Conservation (phyloP, 2,113 vertebrate genomes). For the Numida meleagris region DNA sequence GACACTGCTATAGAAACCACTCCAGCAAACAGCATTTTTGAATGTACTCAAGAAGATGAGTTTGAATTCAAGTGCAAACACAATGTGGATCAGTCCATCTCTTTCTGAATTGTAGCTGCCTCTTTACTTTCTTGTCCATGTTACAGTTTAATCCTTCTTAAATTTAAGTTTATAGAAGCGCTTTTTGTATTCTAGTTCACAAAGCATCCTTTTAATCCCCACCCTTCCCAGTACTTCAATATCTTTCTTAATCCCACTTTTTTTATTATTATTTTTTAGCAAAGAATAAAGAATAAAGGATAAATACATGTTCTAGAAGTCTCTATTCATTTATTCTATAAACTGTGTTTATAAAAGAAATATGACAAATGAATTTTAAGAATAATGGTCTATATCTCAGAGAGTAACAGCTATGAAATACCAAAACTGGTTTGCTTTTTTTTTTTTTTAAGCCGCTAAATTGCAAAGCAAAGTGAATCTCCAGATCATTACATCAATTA, state of each 20-base stretch:
- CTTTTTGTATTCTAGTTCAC: not conserved
- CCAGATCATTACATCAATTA: not conserved
- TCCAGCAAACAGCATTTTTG: not conserved
- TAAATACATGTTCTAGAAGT: not conserved
- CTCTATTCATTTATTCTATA: not conserved
- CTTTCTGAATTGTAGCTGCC: not conserved
- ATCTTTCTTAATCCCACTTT: not conserved
- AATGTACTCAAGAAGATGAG: constrained; percentile 29
- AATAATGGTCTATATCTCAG: not conserved
- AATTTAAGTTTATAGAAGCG: not conserved
- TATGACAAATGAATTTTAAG: not conserved
- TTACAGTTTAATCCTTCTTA: not conserved
- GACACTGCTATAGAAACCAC: constrained; percentile 65
- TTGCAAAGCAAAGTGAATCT: not conserved
- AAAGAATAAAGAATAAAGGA: not conserved
- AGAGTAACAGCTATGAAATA: not conserved
- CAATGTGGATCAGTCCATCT: not conserved
- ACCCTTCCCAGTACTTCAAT: not conserved
- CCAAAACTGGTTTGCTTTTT: not conserved
- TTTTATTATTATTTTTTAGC: not conserved
- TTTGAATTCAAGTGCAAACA: constrained; percentile 64
- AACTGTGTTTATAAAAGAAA: not conserved
- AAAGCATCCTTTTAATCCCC: not conserved
- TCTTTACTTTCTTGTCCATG: not conserved
- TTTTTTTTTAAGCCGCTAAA: not conserved